A percentile compares a stretch with the other conserved stretches of the same genome.
phyloP scores from a whole-genome alignment of 2,113 vertebrate genomes.

The Microcebus murinus region DNA sequence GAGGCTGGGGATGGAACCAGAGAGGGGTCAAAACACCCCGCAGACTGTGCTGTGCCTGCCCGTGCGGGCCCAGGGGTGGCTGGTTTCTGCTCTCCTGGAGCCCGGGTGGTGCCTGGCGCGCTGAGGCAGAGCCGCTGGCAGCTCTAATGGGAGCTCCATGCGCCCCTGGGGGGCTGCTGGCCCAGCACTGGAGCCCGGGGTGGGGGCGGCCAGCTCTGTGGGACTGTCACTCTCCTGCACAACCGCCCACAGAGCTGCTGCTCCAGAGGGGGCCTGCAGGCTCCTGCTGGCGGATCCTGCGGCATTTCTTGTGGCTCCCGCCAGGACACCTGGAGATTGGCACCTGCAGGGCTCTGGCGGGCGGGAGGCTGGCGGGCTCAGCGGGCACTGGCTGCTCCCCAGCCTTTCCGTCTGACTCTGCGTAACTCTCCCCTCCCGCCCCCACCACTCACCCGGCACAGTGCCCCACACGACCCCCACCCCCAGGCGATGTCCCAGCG shows the following conservation, averaged over 20 bases:
- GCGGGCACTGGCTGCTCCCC: neutral
- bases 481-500: neutral
- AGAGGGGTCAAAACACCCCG: accelerated
- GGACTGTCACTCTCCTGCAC: neutral
- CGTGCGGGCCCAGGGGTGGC: accelerated
- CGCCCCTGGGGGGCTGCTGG: too few species aligned
- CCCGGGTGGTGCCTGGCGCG: neutral
- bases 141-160: accelerated
- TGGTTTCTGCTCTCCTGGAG: neutral
- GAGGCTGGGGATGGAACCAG: neutral
- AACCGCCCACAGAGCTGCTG: accelerated
- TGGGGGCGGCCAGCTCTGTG: neutral
- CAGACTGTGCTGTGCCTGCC: too few species aligned
- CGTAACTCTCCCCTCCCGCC: neutral
- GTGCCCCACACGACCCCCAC: neutral
- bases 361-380: too few species aligned
- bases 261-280: neutral
- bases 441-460: neutral
- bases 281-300: neutral
- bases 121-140: accelerated
- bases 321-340: neutral
- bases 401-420: accelerated
- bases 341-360: neutral
- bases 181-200: neutral
- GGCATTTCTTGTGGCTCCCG: neutral